Conservation (phyloP, 2,888 invertebrate genomes). For the Halictus quadricinctus region DNA sequence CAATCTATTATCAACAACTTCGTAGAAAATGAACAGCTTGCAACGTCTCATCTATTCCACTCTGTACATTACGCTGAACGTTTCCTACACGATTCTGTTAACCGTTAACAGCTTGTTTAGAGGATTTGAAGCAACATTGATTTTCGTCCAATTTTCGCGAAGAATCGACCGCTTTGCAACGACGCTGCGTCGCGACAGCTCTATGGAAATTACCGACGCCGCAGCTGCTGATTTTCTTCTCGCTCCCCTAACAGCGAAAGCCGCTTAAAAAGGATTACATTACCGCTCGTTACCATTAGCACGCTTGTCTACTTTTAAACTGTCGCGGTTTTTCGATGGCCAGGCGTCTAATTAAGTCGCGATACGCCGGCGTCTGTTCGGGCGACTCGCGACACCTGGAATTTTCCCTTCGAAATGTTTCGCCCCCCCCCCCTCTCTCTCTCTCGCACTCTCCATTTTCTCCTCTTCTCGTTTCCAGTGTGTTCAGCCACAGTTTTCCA, state of each 20-base stretch:
- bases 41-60: too few species aligned
- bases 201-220: not conserved
- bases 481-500: not conserved
- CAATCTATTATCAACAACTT: too few species aligned
- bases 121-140: not conserved
- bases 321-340: constrained; percentile 5
- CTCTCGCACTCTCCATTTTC: too few species aligned
- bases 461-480: not conserved
- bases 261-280: constrained; percentile 14
- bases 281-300: constrained; percentile 9
- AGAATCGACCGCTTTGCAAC: not conserved
- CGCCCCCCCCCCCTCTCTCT: too few species aligned
- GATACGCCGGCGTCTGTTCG: not conserved
- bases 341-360: constrained; percentile 1
- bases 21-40: too few species aligned
- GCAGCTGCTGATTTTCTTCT: constrained; percentile 1
- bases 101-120: not conserved
- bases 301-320: constrained; percentile 7
- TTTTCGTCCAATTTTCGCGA: not conserved
- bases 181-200: not conserved
- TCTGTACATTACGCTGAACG: too few species aligned
- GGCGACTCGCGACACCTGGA: not conserved
- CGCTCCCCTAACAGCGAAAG: constrained; percentile 1
- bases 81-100: not conserved
- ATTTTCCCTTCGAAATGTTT: not conserved